Conservation (phyloP, 2,888 invertebrate genomes). For the Harmothoe impar region DNA sequence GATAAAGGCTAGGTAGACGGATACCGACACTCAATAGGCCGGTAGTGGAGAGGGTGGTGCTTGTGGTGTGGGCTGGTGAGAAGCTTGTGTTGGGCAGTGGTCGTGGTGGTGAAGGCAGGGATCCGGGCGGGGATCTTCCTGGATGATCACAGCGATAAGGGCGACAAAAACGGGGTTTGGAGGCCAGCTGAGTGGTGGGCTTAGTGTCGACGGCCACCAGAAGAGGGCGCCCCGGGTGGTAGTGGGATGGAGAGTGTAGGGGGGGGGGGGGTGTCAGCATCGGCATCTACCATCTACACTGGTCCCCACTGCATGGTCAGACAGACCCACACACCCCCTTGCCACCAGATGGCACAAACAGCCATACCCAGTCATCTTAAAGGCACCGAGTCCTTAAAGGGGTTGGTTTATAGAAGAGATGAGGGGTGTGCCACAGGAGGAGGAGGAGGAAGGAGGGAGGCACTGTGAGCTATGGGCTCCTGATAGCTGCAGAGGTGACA, state of each 20-base stretch:
- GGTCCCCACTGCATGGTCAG: not conserved
- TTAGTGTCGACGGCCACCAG: conserved; percentile 10
- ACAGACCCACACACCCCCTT: not conserved
- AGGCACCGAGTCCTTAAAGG: conserved; percentile 34
- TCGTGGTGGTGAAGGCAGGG: not conserved
- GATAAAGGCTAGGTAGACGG: not conserved
- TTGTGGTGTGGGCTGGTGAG: not conserved
- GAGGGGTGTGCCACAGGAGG: not conserved
- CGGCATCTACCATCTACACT: not conserved
- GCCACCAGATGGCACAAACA: not conserved
- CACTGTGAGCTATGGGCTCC: not conserved
- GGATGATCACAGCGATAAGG: conserved; percentile 19
- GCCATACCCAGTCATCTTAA: not conserved
- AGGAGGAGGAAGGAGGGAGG: not conserved
- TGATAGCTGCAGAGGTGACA: conserved; percentile 17
- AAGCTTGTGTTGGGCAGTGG: not conserved
- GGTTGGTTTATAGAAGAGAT: too few relatives aligned
- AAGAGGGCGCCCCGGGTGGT: conserved; percentile 1
- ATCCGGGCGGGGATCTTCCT: not conserved
- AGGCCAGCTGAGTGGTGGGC: not conserved
- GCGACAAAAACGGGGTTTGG: not conserved
- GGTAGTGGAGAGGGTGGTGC: not conserved
- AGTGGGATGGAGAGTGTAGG: not conserved
- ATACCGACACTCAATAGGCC: not conserved
- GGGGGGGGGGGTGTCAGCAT: not conserved